Evolutionary conservation across 2,113 vertebrate species (phyloP).

Genomic region (Poeciliopsis occidentalis): DNA sequence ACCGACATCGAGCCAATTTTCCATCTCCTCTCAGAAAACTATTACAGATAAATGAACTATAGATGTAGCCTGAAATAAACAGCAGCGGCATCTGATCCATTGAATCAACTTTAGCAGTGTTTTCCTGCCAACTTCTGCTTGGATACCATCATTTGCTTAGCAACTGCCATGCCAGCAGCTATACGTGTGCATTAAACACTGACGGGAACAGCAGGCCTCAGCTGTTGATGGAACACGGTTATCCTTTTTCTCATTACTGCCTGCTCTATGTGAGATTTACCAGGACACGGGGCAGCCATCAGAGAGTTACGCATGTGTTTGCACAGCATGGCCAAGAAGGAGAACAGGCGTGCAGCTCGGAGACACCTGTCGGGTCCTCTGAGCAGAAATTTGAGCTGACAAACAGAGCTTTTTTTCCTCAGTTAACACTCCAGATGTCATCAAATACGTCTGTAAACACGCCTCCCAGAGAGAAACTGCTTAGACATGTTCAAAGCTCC

Average conservation of each 20-base stretch:
- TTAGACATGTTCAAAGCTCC: conserved; percentile 41
- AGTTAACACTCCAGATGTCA: conserved; percentile 51
- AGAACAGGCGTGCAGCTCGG: conserved; percentile 17
- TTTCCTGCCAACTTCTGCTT: conserved; percentile 73
- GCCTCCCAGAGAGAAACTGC: conserved; percentile 27
- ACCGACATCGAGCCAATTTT: conserved; percentile 48
- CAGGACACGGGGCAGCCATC: conserved; percentile 59
- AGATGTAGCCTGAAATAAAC: conserved; percentile 55
- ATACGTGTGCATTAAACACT: conserved; percentile 69
- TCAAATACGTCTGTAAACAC: conserved; percentile 56
- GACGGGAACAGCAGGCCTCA: conserved; percentile 73
- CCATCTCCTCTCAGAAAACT: conserved; percentile 30
- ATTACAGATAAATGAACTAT: conserved; percentile 58
- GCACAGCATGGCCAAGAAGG: conserved; percentile 49
- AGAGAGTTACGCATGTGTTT: conserved; percentile 54
- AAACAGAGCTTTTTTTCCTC: conserved; percentile 45
- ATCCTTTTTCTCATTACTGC: conserved; percentile 79
- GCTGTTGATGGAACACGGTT: conserved; percentile 74
- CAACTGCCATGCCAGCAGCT: conserved; percentile 73
- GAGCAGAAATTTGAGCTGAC: conserved; percentile 46
- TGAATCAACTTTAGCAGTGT: conserved; percentile 70
- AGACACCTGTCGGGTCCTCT: conserved; percentile 60
- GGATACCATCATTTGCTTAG: conserved; percentile 77
- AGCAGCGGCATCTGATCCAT: conserved; percentile 63
- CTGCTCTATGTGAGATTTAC: conserved; percentile 59